Evolutionary conservation across 2,888 invertebrate genomes (phyloP).

Genomic region (Criorhina ranunculi): DNA sequence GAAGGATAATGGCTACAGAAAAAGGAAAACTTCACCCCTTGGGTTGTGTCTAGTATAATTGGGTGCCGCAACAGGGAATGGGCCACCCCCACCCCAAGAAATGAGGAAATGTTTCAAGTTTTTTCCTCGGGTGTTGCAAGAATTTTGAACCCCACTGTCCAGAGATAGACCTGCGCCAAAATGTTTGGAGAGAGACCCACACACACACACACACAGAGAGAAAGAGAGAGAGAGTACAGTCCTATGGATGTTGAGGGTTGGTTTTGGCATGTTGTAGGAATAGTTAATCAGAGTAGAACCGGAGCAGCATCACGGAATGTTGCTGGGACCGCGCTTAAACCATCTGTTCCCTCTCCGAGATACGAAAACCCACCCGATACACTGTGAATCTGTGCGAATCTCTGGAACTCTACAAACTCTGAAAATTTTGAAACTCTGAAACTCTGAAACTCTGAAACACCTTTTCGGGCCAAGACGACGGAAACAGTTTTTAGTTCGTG

Average conservation of each 20-base stretch:
- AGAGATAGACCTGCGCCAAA: slow-evolving; percentile 60
- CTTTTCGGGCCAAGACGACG: slow-evolving; percentile 45
- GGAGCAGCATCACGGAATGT: slow-evolving; percentile 71
- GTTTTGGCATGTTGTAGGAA: slow-evolving; percentile 13
- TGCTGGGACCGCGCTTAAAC: slow-evolving; percentile 53
- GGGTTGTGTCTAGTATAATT: slow-evolving; percentile 64
- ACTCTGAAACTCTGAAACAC: slow-evolving; percentile 40
- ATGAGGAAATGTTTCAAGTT: too few species aligned
- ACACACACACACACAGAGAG: too few species aligned
- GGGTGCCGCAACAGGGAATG: slow-evolving; percentile 51
- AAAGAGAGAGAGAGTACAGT: slow-evolving; percentile 14
- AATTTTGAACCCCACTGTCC: slow-evolving; percentile 55
- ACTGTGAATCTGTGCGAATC: too few species aligned
- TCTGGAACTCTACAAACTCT: too few species aligned
- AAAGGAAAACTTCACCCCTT: background rate
- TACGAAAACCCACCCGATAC: too few species aligned
- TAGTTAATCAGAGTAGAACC: slow-evolving; percentile 67
- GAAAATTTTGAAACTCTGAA: too few species aligned
- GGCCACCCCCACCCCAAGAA: background rate
- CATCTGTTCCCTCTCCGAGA: slow-evolving; percentile 7
- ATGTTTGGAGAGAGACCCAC: slow-evolving; percentile 15
- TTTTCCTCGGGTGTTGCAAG: slow-evolving; percentile 8
- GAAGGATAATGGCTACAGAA: slow-evolving; percentile 10
- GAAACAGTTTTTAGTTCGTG: slow-evolving; percentile 65
- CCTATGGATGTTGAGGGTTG: slow-evolving; percentile 49